Conservation (phyloP, 1,140 invertebrate genomes). For the Thereuonema tuberculata region DNA sequence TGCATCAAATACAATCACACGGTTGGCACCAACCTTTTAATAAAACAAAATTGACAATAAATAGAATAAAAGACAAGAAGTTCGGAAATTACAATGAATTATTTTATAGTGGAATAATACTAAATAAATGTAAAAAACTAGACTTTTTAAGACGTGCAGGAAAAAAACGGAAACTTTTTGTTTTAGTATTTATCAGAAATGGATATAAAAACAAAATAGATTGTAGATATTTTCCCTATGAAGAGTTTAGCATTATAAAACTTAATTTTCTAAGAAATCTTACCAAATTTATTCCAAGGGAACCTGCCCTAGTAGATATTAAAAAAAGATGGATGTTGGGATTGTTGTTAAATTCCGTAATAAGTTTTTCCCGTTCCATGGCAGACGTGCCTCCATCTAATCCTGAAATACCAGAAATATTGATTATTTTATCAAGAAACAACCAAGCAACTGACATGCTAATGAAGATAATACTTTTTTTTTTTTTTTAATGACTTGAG, state of each 20-base stretch:
- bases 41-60: not conserved
- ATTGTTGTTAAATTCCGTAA: slow-evolving; percentile 93
- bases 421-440: slow-evolving; percentile 16
- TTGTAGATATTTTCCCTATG: not conserved
- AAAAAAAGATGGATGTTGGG: slow-evolving; percentile 79
- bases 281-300: slow-evolving; percentile 91
- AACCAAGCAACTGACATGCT: not conserved
- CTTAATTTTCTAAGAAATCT: not conserved
- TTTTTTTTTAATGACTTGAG: not conserved
- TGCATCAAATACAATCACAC: slow-evolving; percentile 94
- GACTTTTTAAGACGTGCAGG: no score
- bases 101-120: no score
- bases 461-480: not conserved
- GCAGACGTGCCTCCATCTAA: slow-evolving; percentile 91
- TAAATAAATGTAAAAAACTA: no score
- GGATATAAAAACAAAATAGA: no score
- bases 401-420: slow-evolving; percentile 36
- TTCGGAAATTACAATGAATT: no score
- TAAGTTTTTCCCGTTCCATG: slow-evolving; percentile 85
- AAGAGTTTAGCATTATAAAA: not conserved
- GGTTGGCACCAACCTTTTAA: slow-evolving; percentile 61
- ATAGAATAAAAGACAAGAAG: not conserved
- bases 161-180: not conserved
- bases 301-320: slow-evolving; percentile 94
- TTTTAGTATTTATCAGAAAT: no score